phyloP scores from a whole-genome alignment of 2,113 vertebrate species.

The Tetrax tetrax region DNA sequence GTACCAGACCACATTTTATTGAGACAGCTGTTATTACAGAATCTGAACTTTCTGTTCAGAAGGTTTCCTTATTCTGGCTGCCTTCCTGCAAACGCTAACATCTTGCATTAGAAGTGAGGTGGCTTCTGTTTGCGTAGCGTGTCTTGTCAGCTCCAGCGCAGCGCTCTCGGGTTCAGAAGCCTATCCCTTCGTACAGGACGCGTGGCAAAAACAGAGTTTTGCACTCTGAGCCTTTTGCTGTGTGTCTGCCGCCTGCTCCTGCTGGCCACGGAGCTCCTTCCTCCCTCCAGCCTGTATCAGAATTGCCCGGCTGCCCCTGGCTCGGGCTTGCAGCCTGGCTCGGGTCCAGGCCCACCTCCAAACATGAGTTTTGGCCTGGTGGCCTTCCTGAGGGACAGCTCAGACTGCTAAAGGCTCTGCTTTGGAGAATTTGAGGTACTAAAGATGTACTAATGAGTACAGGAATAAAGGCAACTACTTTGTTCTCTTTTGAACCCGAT shows the following conservation, averaged over 20 bases:
- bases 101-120: background rate
- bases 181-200: background rate
- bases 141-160: background rate
- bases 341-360: background rate
- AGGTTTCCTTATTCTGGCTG: background rate
- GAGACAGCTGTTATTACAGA: background rate
- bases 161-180: background rate
- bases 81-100: background rate
- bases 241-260: background rate
- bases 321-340: background rate
- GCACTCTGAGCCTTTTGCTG: background rate
- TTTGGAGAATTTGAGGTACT: background rate
- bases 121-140: background rate
- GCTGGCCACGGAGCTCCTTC: background rate
- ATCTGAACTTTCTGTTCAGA: background rate
- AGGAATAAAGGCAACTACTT: background rate
- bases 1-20: background rate
- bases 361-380: background rate
- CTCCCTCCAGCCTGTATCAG: background rate
- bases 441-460: background rate
- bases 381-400: background rate
- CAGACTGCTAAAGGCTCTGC: background rate
- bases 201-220: background rate
- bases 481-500: background rate
- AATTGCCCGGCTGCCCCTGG: background rate